These are phyloP conservation scores for Mormyrus lacerda DNA, from an alignment of 2,113 vertebrate species.

Conservation along the genomic window DNA sequence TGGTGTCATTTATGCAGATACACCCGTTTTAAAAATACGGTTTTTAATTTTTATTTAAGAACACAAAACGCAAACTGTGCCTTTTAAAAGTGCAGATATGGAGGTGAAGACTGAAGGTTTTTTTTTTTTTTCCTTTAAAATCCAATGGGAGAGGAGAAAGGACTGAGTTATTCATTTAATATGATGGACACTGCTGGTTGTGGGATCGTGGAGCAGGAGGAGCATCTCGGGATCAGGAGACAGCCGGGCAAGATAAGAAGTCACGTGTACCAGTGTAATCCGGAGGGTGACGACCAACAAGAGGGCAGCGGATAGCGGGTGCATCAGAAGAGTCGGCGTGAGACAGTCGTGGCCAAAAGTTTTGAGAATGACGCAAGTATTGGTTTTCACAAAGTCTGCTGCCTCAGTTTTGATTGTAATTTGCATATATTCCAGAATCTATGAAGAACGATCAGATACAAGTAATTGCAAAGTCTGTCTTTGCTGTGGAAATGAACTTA, in stretches of 20 bases:
- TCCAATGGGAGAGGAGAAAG: constrained; percentile 21
- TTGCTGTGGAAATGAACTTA: too few relatives aligned
- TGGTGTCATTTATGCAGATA: not conserved
- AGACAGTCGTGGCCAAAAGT: not conserved
- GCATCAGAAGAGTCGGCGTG: not conserved
- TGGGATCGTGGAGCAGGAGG: constrained; percentile 8
- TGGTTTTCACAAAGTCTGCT: too few relatives aligned
- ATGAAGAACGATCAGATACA: too few relatives aligned
- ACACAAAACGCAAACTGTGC: not conserved
- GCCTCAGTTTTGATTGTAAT: too few relatives aligned
- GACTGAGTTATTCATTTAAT: constrained; percentile 43
- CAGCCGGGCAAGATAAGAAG: constrained; percentile 41
- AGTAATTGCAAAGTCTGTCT: too few relatives aligned
- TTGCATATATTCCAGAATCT: too few relatives aligned
- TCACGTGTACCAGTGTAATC: constrained; percentile 31
- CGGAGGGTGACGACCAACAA: constrained; percentile 40
- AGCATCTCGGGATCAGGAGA: constrained; percentile 35
- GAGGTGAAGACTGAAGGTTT: constrained; percentile 16
- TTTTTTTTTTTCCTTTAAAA: not conserved
- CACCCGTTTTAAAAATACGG: not conserved
- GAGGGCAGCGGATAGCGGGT: constrained; percentile 6
- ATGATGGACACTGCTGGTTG: constrained; percentile 55
- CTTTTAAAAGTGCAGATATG: not conserved
- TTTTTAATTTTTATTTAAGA: not conserved
- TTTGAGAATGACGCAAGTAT: too few relatives aligned